These are phyloP conservation scores for Agonopterix heracliana DNA, from an alignment of 2,888 invertebrate species.

Conservation along the genomic window DNA sequence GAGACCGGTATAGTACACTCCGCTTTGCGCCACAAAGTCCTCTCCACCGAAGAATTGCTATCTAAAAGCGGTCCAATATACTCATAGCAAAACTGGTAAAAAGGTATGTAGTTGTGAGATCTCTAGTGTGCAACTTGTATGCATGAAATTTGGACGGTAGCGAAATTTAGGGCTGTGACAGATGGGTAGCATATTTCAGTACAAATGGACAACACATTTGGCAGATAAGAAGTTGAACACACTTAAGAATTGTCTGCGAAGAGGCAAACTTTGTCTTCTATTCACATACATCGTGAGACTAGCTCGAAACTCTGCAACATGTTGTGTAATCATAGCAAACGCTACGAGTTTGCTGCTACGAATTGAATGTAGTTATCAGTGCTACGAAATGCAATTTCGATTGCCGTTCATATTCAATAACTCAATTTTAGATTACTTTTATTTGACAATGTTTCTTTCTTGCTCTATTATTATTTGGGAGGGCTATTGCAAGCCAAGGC, in stretches of 20 bases:
- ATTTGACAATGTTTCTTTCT: no score
- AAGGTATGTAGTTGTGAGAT: neutral
- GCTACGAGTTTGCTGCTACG: neutral
- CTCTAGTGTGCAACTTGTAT: conserved; percentile 5
- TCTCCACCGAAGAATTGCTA: neutral
- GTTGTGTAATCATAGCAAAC: conserved; percentile 2
- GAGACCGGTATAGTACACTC: conserved; percentile 1
- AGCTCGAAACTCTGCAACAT: no score
- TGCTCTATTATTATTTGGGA: no score
- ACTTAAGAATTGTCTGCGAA: no score
- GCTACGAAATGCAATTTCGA: no score
- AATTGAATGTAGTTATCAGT: neutral
- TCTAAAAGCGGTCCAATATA: neutral
- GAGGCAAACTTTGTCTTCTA: no score
- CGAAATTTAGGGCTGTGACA: conserved; percentile 6
- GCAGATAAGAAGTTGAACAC: neutral
- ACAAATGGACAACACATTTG: conserved; percentile 12
- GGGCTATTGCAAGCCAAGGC: no score
- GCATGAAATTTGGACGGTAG: conserved; percentile 7
- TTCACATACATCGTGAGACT: no score
- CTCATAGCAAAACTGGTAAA: neutral
- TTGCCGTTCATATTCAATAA: no score
- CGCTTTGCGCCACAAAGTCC: neutral
- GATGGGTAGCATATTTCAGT: conserved; percentile 12
- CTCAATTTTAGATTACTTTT: no score